Evolutionary conservation across 92 coral and sea anemone genomes (phyloP).

Genomic region (Paramuricea clavata): DNA sequence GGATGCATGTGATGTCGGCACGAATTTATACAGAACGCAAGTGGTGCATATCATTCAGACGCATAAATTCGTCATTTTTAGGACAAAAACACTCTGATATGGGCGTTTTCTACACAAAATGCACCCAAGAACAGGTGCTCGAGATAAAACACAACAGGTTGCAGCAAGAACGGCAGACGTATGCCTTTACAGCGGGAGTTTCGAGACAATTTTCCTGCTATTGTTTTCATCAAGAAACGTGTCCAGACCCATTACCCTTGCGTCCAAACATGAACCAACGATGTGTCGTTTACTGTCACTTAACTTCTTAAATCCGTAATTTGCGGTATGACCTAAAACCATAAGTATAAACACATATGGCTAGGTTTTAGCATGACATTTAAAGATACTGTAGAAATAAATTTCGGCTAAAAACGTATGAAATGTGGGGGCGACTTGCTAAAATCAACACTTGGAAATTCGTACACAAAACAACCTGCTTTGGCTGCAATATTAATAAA

Average conservation of each 20-base stretch:
- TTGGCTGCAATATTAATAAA: not conserved
- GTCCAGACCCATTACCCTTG: slow-evolving; percentile 31
- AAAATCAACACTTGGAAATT: not conserved
- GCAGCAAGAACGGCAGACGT: not conserved
- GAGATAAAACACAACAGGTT: not conserved
- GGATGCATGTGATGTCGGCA: slow-evolving; percentile 7
- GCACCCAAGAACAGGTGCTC: slow-evolving; percentile 11
- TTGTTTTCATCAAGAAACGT: slow-evolving; percentile 35
- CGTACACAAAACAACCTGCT: not conserved
- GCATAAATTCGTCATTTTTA: not conserved
- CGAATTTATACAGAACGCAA: not conserved
- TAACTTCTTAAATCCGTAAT: not conserved
- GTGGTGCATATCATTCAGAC: not conserved
- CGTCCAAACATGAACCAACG: slow-evolving; percentile 38
- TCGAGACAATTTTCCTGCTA: not conserved
- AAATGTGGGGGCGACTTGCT: not conserved
- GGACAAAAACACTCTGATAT: not conserved
- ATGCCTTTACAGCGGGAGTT: not conserved
- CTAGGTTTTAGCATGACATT: not conserved
- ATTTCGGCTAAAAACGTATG: not conserved
- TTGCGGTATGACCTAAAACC: not conserved
- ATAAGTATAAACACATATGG: not conserved
- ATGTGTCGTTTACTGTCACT: not conserved
- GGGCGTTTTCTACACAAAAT: not conserved
- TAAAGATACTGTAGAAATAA: not conserved